phyloP scores from a whole-genome alignment of 2,113 vertebrate genomes.

The Grammomys surdaster region DNA sequence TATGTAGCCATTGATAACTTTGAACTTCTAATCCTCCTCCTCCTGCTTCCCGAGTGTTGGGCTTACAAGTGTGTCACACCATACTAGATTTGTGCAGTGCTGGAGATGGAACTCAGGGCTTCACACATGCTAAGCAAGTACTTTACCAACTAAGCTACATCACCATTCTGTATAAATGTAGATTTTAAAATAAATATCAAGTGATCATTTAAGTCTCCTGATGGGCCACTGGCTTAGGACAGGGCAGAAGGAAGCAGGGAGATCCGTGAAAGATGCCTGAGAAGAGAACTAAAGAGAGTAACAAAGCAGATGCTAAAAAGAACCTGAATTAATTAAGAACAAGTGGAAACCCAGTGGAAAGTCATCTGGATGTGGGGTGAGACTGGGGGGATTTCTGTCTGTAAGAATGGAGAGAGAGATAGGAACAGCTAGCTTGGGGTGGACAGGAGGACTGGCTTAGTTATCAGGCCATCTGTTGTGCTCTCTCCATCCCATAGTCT shows the following conservation, averaged over 20 bases:
- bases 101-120: neutral
- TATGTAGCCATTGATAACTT: neutral
- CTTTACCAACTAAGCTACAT: neutral
- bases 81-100: too few relatives aligned
- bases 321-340: slow-evolving; percentile 62
- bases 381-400: slow-evolving; percentile 18
- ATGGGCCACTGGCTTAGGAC: slow-evolving; percentile 38
- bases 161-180: neutral
- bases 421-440: neutral
- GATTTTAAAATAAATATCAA: slow-evolving; percentile 29
- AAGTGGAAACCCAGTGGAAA: slow-evolving; percentile 34
- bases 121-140: neutral
- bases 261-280: slow-evolving; percentile 20
- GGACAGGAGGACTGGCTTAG: neutral
- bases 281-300: slow-evolving; percentile 32
- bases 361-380: neutral
- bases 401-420: neutral
- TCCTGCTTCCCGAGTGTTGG: too few relatives aligned
- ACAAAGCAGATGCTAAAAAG: slow-evolving; percentile 56
- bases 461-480: neutral
- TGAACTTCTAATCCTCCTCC: neutral
- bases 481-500: neutral
- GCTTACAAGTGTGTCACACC: neutral
- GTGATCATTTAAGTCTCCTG: slow-evolving; percentile 22
- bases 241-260: slow-evolving; percentile 28